Evolutionary conservation across 1,140 invertebrate genomes (phyloP).

Genomic region (Harlomillsia oculata): DNA sequence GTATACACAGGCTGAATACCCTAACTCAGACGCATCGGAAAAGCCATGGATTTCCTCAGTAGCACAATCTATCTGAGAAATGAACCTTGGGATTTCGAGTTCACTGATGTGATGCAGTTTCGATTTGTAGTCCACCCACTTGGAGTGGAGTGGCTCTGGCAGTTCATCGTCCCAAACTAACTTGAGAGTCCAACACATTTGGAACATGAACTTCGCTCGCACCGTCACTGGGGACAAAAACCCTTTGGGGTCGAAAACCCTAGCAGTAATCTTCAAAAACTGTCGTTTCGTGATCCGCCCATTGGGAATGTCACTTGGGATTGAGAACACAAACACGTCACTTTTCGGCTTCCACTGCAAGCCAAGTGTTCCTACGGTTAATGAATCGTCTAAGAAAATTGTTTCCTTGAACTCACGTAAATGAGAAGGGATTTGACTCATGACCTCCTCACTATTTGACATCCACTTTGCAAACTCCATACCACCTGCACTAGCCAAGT

Average conservation of each 20-base stretch:
- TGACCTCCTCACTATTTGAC: slow-evolving; percentile 30
- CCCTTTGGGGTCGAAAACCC: slow-evolving; percentile 29
- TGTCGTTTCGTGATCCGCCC: slow-evolving; percentile 17
- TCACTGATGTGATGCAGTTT: not conserved
- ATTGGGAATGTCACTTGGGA: not conserved
- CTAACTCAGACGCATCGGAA: slow-evolving; percentile 6
- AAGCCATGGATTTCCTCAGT: slow-evolving; percentile 24
- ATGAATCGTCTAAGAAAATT: slow-evolving; percentile 12
- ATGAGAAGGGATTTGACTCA: slow-evolving; percentile 13
- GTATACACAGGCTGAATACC: not conserved
- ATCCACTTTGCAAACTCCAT: slow-evolving; percentile 39
- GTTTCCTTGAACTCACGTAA: slow-evolving; percentile 5
- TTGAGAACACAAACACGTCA: slow-evolving; percentile 27
- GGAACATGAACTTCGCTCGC: slow-evolving; percentile 26
- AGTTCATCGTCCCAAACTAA: slow-evolving; percentile 25
- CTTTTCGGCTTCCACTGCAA: slow-evolving; percentile 36
- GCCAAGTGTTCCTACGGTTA: slow-evolving; percentile 37
- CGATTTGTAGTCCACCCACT: slow-evolving; percentile 17
- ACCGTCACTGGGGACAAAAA: slow-evolving; percentile 17
- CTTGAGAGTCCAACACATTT: slow-evolving; percentile 25
- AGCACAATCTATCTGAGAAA: too few species aligned
- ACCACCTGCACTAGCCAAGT: slow-evolving; percentile 24
- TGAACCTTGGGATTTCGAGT: slow-evolving; percentile 4
- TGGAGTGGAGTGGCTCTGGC: slow-evolving; percentile 26
- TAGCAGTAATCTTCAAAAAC: slow-evolving; percentile 20